Evolutionary conservation across 2,888 invertebrate genomes (phyloP), one percentile per base, ranked within the genome.

Genomic region (Druceiella hillmani): DNA sequence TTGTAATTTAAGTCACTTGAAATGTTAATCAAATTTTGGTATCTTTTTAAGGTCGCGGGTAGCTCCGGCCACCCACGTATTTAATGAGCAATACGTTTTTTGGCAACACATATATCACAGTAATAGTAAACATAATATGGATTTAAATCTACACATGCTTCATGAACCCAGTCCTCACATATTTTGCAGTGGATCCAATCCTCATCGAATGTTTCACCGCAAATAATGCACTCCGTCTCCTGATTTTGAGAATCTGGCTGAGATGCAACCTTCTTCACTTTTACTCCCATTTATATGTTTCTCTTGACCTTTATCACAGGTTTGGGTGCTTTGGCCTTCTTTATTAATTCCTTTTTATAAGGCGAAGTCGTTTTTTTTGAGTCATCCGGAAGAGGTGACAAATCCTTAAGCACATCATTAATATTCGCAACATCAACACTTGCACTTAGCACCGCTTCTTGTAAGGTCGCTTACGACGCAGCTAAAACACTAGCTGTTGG

Each of bases 151-250:
- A 30, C 31, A 30, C 31, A 40, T 11, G 36, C 34, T 20, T 43
- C 33, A 22, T 43, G 43, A 13, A 40, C 39, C 36, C 36, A 43
- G 39, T 40, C 33, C 31, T 39, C 14, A 25, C 43, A 39, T 39
- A 3, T 39, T 14, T 41, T 13, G 26, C 41, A 38, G 26, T 38
- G 41, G 30, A 38, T 41, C 34, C 41, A 41, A 17, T 41, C 38
- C 17, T 43, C 29, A 11, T 43, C 35, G 29, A 36, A 36, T 24
- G 27, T 33, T 38, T 38, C 38, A 26, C 20, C 38, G 20, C 38
- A 38, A 20, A 38, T 33, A 3, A 38, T 38, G 38, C 38, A 33
- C 11, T 38, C 38, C 9, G 26, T 38, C n/a, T 38, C 33, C 27
- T 33, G 16, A 10, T 32, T 3, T 17, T 5, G 5, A 6, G 22